phyloP scores from a whole-genome alignment of 2,888 invertebrate genomes.

The Ganaspis brasiliensis region DNA sequence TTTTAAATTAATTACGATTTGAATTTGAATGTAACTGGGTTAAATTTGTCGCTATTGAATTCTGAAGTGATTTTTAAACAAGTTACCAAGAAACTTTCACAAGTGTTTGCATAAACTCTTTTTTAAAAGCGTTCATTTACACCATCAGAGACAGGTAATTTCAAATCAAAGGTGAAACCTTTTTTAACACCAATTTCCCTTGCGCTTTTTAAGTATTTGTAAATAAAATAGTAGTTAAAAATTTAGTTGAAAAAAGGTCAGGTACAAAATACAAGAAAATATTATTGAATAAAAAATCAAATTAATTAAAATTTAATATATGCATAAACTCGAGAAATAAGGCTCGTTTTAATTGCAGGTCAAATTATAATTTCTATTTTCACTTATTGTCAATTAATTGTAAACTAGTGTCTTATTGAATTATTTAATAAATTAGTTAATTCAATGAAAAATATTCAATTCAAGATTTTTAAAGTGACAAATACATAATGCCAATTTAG shows the following conservation, averaged over 20 bases:
- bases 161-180: not conserved
- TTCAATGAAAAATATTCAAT: too few species aligned
- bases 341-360: too few species aligned
- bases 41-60: not conserved
- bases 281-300: not conserved
- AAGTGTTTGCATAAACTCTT: not conserved
- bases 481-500: not conserved
- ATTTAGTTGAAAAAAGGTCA: too few species aligned
- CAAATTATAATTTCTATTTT: too few species aligned
- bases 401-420: too few species aligned
- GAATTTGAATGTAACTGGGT: not conserved
- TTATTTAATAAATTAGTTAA: too few species aligned
- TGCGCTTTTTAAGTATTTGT: not conserved
- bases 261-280: not conserved
- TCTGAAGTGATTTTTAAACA: not conserved
- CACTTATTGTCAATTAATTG: too few species aligned
- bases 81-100: not conserved
- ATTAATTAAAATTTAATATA: too few species aligned
- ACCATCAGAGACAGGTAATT: not conserved
- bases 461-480: too few species aligned
- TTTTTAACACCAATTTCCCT: not conserved
- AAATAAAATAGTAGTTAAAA: not conserved
- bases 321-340: too few species aligned
- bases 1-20: not conserved
- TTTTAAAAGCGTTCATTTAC: not conserved